Conservation (phyloP, 1,140 invertebrate species). For the Hyphantria cunea region DNA sequence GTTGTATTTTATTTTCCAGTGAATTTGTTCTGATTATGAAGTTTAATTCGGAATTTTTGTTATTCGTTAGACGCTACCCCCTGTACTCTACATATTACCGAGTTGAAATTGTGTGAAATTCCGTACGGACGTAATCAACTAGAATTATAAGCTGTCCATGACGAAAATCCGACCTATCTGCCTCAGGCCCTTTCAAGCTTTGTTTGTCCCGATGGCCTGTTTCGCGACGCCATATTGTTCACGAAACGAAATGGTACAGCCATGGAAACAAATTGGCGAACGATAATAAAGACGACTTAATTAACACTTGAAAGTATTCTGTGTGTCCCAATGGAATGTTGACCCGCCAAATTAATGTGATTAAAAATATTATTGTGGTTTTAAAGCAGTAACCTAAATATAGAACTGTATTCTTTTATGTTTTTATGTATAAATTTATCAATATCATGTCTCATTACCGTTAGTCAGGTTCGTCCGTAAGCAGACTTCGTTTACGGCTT, state of each 20-base stretch:
- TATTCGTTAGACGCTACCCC: conserved; percentile 1
- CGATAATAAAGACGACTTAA: conserved; percentile 8
- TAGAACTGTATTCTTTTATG: no score
- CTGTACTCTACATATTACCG: conserved; percentile 1
- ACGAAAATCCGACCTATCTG: conserved; percentile 26
- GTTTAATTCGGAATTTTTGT: no score
- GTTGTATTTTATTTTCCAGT: no score
- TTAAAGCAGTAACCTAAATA: no score
- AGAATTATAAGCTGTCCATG: conserved; percentile 41
- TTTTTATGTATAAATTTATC: no score
- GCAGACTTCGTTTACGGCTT: no score
- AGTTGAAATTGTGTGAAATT: conserved; percentile 31
- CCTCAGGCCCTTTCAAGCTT: conserved; percentile 13
- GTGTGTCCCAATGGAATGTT: not conserved
- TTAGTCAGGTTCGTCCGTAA: no score
- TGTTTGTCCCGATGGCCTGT: conserved; percentile 23
- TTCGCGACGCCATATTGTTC: conserved; percentile 6
- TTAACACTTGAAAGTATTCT: conserved; percentile 2
- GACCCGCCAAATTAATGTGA: no score
- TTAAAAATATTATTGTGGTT: no score
- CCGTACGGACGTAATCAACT: conserved; percentile 34
- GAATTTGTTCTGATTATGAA: no score
- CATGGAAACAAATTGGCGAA: not conserved
- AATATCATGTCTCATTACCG: no score
- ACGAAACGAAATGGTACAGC: conserved; percentile 3